These are phyloP conservation scores for Sisyra terminalis DNA, from an alignment of 2,888 invertebrate genomes.

Conservation along the genomic window DNA sequence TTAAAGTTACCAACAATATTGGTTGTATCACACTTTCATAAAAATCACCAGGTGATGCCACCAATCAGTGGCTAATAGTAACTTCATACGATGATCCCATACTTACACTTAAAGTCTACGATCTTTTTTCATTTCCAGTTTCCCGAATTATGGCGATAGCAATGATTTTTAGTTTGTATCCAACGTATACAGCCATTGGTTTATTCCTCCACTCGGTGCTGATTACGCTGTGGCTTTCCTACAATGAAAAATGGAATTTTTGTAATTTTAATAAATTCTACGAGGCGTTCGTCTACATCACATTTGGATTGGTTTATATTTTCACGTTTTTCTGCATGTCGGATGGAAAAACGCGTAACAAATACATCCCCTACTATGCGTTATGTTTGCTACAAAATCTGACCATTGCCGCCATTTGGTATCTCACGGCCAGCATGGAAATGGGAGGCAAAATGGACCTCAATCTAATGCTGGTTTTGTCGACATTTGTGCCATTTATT, in stretches of 20 bases:
- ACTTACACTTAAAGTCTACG: constrained; percentile 9
- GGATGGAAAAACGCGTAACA: constrained; percentile 59
- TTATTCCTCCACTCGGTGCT: constrained; percentile 52
- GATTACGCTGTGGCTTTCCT: constrained; percentile 55
- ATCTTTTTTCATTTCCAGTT: constrained; percentile 33
- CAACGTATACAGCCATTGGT: constrained; percentile 43
- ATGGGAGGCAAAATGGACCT: constrained; percentile 36
- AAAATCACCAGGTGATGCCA: too few relatives aligned
- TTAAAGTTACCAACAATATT: neutral
- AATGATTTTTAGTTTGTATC: constrained; percentile 57
- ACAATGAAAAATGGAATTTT: constrained; percentile 45
- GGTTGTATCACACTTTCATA: neutral
- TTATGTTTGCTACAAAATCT: constrained; percentile 54
- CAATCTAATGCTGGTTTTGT: constrained; percentile 38
- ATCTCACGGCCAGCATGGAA: constrained; percentile 30
- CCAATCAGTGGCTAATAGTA: too few relatives aligned
- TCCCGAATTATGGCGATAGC: constrained; percentile 69
- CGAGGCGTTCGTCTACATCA: constrained; percentile 48
- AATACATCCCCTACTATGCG: constrained; percentile 49
- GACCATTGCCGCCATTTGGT: constrained; percentile 43
- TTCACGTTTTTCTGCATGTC: constrained; percentile 73
- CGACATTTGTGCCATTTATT: constrained; percentile 46
- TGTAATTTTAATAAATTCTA: constrained; percentile 43
- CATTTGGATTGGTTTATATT: constrained; percentile 70
- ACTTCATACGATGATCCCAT: neutral